Conservation (phyloP, 2,797 vertebrate species). For the Pogonophryne albipinna region DNA sequence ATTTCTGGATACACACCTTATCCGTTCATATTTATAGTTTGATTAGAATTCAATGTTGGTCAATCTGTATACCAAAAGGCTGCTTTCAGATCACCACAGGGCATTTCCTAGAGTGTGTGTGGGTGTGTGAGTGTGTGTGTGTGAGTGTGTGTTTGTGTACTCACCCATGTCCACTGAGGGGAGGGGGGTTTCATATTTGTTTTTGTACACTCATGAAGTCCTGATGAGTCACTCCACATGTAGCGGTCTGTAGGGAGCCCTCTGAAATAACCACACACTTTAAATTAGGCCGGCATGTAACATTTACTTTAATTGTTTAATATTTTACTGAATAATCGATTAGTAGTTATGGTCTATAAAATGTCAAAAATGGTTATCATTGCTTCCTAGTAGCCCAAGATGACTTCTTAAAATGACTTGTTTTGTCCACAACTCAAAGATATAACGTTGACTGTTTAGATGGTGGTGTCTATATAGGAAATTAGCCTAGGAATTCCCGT, state of each 20-base stretch:
- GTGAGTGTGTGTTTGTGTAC: slow-evolving; percentile 13
- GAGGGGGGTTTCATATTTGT: slow-evolving; percentile 92
- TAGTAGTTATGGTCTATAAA: too few relatives aligned
- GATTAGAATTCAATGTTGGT: background rate
- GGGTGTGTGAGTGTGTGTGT: background rate
- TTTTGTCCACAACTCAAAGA: too few relatives aligned
- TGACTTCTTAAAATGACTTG: too few relatives aligned
- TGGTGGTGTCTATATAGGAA: too few relatives aligned
- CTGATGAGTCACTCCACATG: slow-evolving; percentile 98
- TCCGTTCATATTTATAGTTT: slow-evolving; percentile 14
- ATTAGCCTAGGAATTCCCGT: too few relatives aligned
- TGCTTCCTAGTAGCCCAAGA: too few relatives aligned
- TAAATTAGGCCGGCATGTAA: too few relatives aligned
- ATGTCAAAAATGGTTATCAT: too few relatives aligned
- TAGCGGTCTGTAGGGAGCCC: slow-evolving; percentile 96
- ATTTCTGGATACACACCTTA: background rate
- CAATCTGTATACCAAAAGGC: background rate
- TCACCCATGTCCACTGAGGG: slow-evolving; percentile 96
- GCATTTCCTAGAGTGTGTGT: background rate
- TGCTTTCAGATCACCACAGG: slow-evolving; percentile 21
- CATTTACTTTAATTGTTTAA: too few relatives aligned
- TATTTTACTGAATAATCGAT: too few relatives aligned
- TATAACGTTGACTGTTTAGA: too few relatives aligned
- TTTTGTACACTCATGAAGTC: slow-evolving; percentile 95
- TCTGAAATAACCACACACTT: slow-evolving; percentile 73